These are phyloP conservation scores for Piaya cayana DNA, from an alignment of 2,113 vertebrate genomes.

Conservation along the genomic window DNA sequence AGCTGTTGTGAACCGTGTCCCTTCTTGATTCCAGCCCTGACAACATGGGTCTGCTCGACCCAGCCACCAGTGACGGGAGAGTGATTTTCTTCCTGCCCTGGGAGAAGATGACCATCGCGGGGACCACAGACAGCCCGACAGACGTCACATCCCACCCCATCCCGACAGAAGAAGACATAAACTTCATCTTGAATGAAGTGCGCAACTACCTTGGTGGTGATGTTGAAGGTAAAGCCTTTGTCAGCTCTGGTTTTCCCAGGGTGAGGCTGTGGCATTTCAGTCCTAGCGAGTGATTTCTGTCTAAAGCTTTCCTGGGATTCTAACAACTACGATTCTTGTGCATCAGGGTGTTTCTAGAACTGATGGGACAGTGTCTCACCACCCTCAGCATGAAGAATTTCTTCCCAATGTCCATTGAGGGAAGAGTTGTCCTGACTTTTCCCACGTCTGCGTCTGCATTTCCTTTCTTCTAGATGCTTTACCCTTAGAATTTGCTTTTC, in stretches of 20 bases:
- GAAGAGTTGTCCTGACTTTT: background rate
- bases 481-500: background rate
- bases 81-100: conserved; percentile 99
- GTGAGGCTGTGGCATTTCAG: rapidly evolving
- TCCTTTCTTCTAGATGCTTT: background rate
- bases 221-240: conserved; percentile 85
- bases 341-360: rapidly evolving
- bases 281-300: background rate
- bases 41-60: conserved; percentile 96
- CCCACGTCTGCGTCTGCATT: rapidly evolving
- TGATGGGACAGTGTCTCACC: rapidly evolving
- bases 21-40: conserved; percentile 83
- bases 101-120: conserved; percentile 98
- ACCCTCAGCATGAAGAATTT: too few relatives aligned
- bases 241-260: too few relatives aligned
- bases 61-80: conserved; percentile 93
- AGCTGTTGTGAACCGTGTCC: background rate
- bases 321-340: rapidly evolving
- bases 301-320: rapidly evolving
- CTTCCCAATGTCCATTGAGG: too few relatives aligned
- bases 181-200: conserved; percentile 92
- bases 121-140: conserved; percentile 93
- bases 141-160: conserved; percentile 87
- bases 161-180: conserved; percentile 88
- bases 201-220: conserved; percentile 92